phyloP scores from a whole-genome alignment of 2,113 vertebrate genomes.

The Agapornis roseicollis region DNA sequence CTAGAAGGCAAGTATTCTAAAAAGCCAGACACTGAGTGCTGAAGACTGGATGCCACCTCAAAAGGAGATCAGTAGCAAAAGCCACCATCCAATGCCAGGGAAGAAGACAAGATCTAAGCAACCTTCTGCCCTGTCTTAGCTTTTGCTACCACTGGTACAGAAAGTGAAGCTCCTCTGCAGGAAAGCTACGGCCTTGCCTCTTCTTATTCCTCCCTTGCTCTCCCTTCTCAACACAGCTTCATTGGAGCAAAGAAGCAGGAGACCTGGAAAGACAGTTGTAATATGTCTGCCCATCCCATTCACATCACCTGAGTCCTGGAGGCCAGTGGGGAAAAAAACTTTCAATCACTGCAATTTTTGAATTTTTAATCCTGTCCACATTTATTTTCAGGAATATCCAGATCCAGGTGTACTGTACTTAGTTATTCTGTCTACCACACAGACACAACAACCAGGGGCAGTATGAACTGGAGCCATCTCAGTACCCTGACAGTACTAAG shows the following conservation, averaged over 20 bases:
- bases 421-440: background rate
- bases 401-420: background rate
- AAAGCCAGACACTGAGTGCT: background rate
- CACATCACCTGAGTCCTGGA: background rate
- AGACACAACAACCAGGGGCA: background rate
- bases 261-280: background rate
- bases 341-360: background rate
- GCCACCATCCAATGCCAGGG: background rate
- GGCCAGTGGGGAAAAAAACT: background rate
- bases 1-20: background rate
- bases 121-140: background rate
- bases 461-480: background rate
- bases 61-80: background rate
- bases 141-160: background rate
- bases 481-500: slow-evolving; percentile 3
- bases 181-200: background rate
- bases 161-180: background rate
- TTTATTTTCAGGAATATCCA: background rate
- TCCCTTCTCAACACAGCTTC: background rate
- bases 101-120: background rate
- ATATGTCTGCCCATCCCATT: background rate
- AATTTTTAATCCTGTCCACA: background rate
- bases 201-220: background rate
- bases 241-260: background rate
- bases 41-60: background rate